Percentiles rank a stretch among this genome's conserved stretches.
These are phyloP conservation scores for Vespertilio murinus DNA, from an alignment of 2,797 vertebrate species.

Conservation along the genomic window DNA sequence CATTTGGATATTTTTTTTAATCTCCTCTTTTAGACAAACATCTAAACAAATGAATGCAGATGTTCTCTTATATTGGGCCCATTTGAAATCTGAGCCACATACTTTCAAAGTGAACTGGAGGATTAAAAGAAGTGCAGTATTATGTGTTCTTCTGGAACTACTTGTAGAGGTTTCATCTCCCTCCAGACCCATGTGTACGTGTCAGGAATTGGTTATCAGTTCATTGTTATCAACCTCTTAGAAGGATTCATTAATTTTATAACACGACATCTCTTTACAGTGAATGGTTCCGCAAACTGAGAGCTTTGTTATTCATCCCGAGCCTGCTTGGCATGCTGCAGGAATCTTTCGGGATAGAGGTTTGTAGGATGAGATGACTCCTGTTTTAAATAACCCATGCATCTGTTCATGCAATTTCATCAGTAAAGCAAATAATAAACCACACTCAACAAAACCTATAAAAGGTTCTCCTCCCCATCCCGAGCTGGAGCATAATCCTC, in stretches of 20 bases:
- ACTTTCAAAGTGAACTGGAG: conserved; percentile 60
- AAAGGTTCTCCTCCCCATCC: neutral
- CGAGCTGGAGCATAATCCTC: neutral
- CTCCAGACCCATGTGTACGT: conserved; percentile 51
- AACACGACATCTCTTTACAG: conserved; percentile 64
- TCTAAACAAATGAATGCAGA: conserved; percentile 63
- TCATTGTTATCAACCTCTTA: conserved; percentile 67
- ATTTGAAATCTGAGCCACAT: conserved; percentile 60
- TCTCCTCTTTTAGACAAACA: conserved; percentile 57
- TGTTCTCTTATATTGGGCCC: conserved; percentile 46
- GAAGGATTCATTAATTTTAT: conserved; percentile 77
- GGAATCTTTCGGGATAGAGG: conserved; percentile 63
- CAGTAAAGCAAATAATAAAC: conserved; percentile 64
- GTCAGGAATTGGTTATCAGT: conserved; percentile 64
- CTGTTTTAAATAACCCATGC: conserved; percentile 61
- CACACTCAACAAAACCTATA: conserved; percentile 46
- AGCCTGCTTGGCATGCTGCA: conserved; percentile 40
- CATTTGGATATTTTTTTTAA: conserved; percentile 52
- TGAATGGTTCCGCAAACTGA: conserved; percentile 60
- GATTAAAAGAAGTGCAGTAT: conserved; percentile 63
- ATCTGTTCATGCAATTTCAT: conserved; percentile 51
- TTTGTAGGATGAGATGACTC: conserved; percentile 45
- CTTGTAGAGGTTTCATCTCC: conserved; percentile 60
- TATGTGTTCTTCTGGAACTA: conserved; percentile 60
- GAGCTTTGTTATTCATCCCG: conserved; percentile 38